These are phyloP conservation scores for Tragelaphus scriptus DNA, from an alignment of 2,113 vertebrate genomes.

Conservation along the genomic window DNA sequence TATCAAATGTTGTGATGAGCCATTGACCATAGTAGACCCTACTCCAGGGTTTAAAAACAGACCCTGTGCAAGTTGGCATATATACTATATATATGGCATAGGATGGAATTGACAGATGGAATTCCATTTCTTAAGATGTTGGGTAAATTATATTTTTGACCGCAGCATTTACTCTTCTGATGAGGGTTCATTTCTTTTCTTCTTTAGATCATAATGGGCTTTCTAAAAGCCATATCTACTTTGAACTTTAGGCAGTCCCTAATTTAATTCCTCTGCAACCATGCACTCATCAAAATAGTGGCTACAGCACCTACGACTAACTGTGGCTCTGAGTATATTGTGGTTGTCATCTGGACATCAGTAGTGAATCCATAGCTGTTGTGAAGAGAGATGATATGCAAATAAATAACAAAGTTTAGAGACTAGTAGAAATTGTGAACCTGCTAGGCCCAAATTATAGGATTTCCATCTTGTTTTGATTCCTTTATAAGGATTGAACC, in stretches of 20 bases:
- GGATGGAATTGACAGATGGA: background rate
- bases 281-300: background rate
- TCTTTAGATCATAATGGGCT: background rate
- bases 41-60: background rate
- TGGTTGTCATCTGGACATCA: background rate
- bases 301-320: background rate
- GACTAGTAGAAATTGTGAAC: background rate
- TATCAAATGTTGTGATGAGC: background rate
- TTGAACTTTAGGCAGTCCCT: background rate
- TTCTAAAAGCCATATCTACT: background rate
- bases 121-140: conserved; percentile 9
- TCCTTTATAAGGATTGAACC: background rate
- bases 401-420: background rate
- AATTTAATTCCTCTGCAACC: background rate
- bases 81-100: background rate
- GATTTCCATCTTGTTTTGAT: background rate
- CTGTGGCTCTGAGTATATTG: background rate
- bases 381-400: background rate
- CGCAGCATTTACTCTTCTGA: background rate
- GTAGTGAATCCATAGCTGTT: background rate
- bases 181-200: background rate
- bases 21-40: background rate
- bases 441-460: background rate
- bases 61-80: background rate
- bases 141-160: background rate